Conservation (phyloP, 2,113 vertebrate genomes). For the Protobothrops mucrosquamatus region DNA sequence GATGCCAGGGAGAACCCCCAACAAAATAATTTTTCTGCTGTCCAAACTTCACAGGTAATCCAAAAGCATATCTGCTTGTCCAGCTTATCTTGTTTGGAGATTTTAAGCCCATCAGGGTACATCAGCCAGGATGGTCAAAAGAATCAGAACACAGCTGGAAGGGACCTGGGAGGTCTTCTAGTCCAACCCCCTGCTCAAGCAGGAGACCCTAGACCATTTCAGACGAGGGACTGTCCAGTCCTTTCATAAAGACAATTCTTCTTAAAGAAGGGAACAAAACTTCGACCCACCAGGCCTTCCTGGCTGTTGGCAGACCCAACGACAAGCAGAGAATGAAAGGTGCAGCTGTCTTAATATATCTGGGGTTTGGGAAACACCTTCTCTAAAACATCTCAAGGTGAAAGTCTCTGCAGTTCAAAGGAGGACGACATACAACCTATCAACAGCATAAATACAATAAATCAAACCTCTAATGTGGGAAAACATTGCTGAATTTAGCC, state of each 20-base stretch:
- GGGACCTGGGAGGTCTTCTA: too few relatives aligned
- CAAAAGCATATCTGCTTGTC: neutral
- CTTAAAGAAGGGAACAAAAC: too few relatives aligned
- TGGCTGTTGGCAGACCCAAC: neutral
- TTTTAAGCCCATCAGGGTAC: neutral
- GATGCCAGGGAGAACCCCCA: neutral
- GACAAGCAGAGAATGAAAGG: neutral
- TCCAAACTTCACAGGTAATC: neutral
- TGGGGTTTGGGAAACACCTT: constrained; percentile 32
- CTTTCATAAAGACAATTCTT: too few relatives aligned
- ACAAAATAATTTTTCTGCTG: neutral
- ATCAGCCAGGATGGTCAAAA: neutral
- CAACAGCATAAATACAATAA: constrained; percentile 8
- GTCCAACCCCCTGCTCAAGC: too few relatives aligned
- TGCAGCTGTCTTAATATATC: neutral
- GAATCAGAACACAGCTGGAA: too few relatives aligned
- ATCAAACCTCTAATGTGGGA: constrained; percentile 33
- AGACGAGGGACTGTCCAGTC: too few relatives aligned
- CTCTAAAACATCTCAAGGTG: constrained; percentile 27
- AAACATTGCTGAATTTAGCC: constrained; percentile 43
- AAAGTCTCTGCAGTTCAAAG: constrained; percentile 31
- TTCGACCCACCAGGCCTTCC: neutral
- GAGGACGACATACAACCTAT: constrained; percentile 38
- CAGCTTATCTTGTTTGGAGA: neutral
- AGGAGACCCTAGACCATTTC: too few relatives aligned